Conservation (phyloP, 2,888 invertebrate genomes). For the Volucella zonaria region DNA sequence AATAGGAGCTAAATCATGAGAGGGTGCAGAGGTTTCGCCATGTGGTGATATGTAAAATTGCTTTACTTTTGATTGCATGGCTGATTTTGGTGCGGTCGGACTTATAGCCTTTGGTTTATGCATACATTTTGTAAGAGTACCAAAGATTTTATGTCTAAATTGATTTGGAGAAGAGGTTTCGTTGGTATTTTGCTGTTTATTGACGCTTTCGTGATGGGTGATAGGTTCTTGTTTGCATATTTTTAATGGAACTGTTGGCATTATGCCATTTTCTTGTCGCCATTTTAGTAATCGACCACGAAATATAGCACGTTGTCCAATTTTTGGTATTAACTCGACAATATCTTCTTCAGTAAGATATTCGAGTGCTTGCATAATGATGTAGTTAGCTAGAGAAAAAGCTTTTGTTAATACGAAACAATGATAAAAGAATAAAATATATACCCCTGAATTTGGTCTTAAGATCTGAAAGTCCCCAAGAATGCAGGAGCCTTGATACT, state of each 20-base stretch:
- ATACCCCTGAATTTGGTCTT: constrained; percentile 62
- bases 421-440: neutral
- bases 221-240: constrained; percentile 36
- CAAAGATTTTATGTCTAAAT: constrained; percentile 12
- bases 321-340: constrained; percentile 76
- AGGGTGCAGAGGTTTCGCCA: neutral
- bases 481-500: constrained; percentile 37
- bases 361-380: constrained; percentile 71
- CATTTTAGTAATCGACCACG: constrained; percentile 74
- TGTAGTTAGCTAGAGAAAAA: constrained; percentile 44
- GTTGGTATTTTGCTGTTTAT: neutral
- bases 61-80: constrained; percentile 61
- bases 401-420: neutral
- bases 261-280: constrained; percentile 62
- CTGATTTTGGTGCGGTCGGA: constrained; percentile 12
- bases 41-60: constrained; percentile 58
- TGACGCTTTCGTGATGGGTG: neutral
- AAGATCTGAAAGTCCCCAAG: constrained; percentile 59
- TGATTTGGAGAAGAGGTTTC: neutral
- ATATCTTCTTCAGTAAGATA: constrained; percentile 76
- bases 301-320: constrained; percentile 77
- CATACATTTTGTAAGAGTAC: neutral
- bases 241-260: constrained; percentile 8
- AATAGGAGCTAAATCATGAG: neutral
- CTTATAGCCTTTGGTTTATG: neutral